phyloP scores from a whole-genome alignment of 1,140 invertebrate species.

The Leptinotarsa lineolata region DNA sequence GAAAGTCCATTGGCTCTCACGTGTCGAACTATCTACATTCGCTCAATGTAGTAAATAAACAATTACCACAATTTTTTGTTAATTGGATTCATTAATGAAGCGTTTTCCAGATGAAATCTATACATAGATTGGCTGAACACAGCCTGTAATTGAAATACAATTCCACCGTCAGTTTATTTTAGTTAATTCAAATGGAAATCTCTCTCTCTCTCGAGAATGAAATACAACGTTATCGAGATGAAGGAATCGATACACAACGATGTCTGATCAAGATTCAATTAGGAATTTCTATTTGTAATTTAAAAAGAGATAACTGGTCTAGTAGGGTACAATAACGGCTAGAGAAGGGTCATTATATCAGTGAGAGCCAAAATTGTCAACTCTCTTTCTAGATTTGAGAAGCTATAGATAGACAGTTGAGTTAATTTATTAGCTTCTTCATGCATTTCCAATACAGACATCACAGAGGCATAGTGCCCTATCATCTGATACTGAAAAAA shows the following conservation, averaged over 20 bases:
- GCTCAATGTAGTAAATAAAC: slow-evolving; percentile 18
- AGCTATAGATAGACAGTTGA: too few relatives aligned
- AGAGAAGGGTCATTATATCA: too few relatives aligned
- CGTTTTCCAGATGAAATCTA: slow-evolving; percentile 22
- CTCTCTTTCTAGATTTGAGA: too few relatives aligned
- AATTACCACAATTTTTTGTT: slow-evolving; percentile 24
- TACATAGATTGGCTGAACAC: slow-evolving; percentile 23
- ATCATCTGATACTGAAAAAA: too few relatives aligned
- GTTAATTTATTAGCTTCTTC: too few relatives aligned
- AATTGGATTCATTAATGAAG: slow-evolving; percentile 21
- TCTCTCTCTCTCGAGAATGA: background rate
- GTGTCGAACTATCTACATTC: slow-evolving; percentile 5
- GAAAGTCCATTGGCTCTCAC: background rate
- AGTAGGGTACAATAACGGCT: too few relatives aligned
- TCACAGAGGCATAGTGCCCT: too few relatives aligned
- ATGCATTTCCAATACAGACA: too few relatives aligned
- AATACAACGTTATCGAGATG: slow-evolving; percentile 1
- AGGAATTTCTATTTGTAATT: background rate
- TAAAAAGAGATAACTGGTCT: background rate
- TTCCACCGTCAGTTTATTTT: slow-evolving; percentile 18
- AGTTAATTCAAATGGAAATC: slow-evolving; percentile 18
- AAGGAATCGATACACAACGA: background rate
- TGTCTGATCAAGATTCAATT: slow-evolving; percentile 1
- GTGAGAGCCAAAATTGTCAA: too few relatives aligned
- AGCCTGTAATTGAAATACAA: slow-evolving; percentile 22